Percentiles rank a stretch among this genome's conserved stretches.
phyloP scores from a whole-genome alignment of 30 jellyfish, hydroid and myxozoan species.

The Hydractinia symbiolongicarpus region DNA sequence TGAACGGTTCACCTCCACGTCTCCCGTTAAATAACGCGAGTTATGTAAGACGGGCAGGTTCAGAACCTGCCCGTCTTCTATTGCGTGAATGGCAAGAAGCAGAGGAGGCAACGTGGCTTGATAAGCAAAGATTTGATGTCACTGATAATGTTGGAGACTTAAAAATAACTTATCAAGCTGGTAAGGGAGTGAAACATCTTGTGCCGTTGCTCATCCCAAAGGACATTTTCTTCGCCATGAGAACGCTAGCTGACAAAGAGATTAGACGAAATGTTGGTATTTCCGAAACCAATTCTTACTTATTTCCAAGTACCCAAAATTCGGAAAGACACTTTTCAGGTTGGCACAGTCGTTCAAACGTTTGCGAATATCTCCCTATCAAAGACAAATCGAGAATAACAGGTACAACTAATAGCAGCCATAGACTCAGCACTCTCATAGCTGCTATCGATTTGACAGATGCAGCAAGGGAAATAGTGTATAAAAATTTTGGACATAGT shows the following conservation, averaged over 20 bases:
- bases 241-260: constrained; percentile 20
- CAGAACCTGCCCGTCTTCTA: constrained; percentile 28
- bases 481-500: constrained; percentile 26
- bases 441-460: background rate
- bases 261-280: too few species aligned
- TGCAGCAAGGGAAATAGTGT: constrained; percentile 15
- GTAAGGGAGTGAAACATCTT: constrained; percentile 20
- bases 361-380: too few species aligned
- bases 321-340: too few species aligned
- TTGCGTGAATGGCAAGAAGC: constrained; percentile 22
- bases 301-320: too few species aligned
- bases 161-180: constrained; percentile 25
- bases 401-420: constrained; percentile 10
- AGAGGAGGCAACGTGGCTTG: constrained; percentile 14
- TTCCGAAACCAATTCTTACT: too few species aligned
- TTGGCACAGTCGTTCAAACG: too few species aligned
- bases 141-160: constrained; percentile 6
- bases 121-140: constrained; percentile 13
- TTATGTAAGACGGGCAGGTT: constrained; percentile 10
- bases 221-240: constrained; percentile 4
- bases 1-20: too few species aligned
- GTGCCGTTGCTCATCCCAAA: constrained; percentile 27
- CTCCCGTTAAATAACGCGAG: background rate
- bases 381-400: background rate
- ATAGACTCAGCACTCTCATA: constrained; percentile 8